Conservation (phyloP, 2,888 invertebrate species). For the Drosophila monieri region DNA sequence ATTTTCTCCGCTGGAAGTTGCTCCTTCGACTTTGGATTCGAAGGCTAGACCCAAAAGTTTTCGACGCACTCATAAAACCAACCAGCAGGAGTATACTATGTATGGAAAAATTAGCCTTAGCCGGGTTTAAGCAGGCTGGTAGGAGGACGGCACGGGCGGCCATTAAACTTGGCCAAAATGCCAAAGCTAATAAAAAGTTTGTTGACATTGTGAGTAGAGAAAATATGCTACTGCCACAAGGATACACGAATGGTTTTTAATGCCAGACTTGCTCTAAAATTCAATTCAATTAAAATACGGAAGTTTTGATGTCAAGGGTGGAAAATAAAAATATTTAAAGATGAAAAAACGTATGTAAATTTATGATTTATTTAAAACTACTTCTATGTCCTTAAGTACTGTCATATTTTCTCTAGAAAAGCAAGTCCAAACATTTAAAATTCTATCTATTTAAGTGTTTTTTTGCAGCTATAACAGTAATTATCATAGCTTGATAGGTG, state of each 20-base stretch:
- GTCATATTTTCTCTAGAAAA: neutral
- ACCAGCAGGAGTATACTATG: conserved; percentile 14
- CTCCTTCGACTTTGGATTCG: neutral
- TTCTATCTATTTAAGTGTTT: too few relatives aligned
- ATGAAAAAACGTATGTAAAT: neutral
- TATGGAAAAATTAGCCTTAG: conserved; percentile 26
- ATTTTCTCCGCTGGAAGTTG: conserved; percentile 13
- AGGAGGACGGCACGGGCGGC: conserved; percentile 24
- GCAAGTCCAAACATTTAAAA: too few relatives aligned
- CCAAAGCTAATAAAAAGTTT: conserved; percentile 48
- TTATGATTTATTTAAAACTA: neutral
- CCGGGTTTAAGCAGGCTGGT: neutral
- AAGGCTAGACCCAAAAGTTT: conserved; percentile 24
- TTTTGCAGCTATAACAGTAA: neutral
- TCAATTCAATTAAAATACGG: conserved; percentile 42
- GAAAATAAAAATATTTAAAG: neutral
- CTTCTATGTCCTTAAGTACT: neutral
- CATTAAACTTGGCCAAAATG: conserved; percentile 44
- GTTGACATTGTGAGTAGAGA: conserved; percentile 41
- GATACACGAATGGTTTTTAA: conserved; percentile 4
- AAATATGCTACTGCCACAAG: conserved; percentile 18
- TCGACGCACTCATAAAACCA: conserved; percentile 26
- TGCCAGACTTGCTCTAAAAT: conserved; percentile 1
- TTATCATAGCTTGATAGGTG: neutral
- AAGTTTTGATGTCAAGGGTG: conserved; percentile 15